These are phyloP conservation scores for Urocitellus parryii DNA, from an alignment of 2,113 vertebrate species.

Conservation along the genomic window DNA sequence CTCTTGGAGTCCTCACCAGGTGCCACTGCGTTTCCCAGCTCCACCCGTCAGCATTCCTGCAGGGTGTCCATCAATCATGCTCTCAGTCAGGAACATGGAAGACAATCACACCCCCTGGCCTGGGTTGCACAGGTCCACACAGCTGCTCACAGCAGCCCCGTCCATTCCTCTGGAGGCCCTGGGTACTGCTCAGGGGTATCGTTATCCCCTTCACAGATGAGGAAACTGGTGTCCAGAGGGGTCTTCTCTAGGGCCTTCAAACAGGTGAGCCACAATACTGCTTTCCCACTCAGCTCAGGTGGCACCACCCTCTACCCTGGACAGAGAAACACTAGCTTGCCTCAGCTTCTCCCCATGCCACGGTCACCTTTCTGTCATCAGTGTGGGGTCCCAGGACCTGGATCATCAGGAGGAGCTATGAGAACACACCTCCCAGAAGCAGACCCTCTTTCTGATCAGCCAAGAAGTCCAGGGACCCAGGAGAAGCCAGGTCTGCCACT, in stretches of 20 bases:
- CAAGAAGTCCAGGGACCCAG: not conserved
- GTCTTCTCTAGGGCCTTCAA: not conserved
- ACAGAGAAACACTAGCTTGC: not conserved
- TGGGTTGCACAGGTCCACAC: rapidly evolving
- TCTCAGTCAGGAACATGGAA: not conserved
- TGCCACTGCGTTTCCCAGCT: not conserved
- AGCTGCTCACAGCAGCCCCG: not conserved
- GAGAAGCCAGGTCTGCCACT: not conserved
- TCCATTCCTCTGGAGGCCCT: not conserved
- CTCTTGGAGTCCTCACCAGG: not conserved
- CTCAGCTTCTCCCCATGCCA: not conserved
- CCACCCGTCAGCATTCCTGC: too few species aligned
- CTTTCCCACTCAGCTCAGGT: not conserved
- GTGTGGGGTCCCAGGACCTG: not conserved
- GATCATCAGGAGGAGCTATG: not conserved
- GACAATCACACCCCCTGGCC: too few species aligned
- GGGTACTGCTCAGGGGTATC: not conserved
- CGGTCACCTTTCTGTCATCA: not conserved
- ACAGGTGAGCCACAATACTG: too few species aligned
- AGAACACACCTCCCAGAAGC: not conserved
- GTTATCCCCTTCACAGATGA: not conserved
- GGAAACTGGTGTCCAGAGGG: not conserved
- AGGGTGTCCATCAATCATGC: rapidly evolving
- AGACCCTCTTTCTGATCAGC: not conserved
- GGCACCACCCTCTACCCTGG: not conserved